Evolutionary conservation across 2,113 vertebrate genomes (phyloP).

Genomic region (Podarcis cretensis): DNA sequence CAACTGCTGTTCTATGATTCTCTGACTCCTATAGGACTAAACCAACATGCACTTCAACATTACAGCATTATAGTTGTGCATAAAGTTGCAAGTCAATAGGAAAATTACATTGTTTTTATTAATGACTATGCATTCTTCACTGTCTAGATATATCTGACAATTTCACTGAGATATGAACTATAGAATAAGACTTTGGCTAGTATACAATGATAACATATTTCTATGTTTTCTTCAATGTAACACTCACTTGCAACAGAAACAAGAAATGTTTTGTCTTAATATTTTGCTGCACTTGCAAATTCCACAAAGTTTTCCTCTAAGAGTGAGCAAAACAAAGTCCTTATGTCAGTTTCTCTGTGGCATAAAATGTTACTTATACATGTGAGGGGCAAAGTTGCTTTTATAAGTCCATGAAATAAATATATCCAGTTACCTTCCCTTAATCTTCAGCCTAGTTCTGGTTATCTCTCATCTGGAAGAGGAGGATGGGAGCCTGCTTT

Average conservation of each 20-base stretch:
- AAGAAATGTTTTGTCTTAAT: constrained; percentile 18
- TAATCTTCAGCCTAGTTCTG: constrained; percentile 63
- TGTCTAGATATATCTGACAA: constrained; percentile 11
- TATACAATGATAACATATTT: background rate
- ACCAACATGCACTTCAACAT: background rate
- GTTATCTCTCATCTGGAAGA: constrained; percentile 60
- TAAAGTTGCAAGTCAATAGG: constrained; percentile 40
- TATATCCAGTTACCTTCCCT: constrained; percentile 57
- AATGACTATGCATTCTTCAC: constrained; percentile 11
- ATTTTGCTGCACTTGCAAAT: constrained; percentile 15
- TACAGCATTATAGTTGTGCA: background rate
- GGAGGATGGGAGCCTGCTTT: constrained; percentile 45
- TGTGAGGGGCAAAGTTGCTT: background rate
- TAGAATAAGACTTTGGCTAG: constrained; percentile 28
- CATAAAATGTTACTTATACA: constrained; percentile 18
- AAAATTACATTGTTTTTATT: constrained; percentile 35
- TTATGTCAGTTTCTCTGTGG: background rate
- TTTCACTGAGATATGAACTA: constrained; percentile 14
- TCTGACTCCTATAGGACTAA: background rate
- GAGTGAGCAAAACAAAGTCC: background rate
- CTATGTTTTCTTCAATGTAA: background rate
- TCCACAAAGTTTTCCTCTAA: constrained; percentile 29
- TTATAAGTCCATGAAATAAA: constrained; percentile 55
- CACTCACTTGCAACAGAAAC: constrained; percentile 7
- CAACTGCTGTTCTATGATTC: too few relatives aligned